These are phyloP conservation scores for Oligia latruncula DNA, from an alignment of 2,888 invertebrate species.

Conservation along the genomic window DNA sequence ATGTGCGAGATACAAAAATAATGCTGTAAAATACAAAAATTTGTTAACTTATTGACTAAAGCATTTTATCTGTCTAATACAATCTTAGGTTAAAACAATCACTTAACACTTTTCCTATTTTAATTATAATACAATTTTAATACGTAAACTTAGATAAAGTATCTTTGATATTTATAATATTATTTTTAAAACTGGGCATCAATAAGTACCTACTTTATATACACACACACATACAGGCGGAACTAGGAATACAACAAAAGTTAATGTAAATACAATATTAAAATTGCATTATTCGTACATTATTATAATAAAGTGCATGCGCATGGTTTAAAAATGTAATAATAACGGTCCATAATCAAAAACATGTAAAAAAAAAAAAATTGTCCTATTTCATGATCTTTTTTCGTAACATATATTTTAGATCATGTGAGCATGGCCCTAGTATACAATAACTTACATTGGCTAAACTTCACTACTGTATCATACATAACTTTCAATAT, in stretches of 20 bases:
- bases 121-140: constrained; percentile 72
- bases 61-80: not conserved
- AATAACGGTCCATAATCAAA: constrained; percentile 2
- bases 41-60: constrained; percentile 19
- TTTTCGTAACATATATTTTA: constrained; percentile 37
- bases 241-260: not conserved
- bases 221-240: no score
- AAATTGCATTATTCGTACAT: constrained; percentile 57
- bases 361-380: not conserved
- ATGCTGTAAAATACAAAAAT: not conserved
- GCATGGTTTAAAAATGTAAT: constrained; percentile 1
- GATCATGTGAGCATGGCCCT: constrained; percentile 11
- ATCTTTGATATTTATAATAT: not conserved
- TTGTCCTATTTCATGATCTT: constrained; percentile 8
- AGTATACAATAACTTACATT: not conserved
- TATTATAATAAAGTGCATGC: constrained; percentile 28
- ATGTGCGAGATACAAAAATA: not conserved
- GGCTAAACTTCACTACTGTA: not conserved
- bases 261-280: constrained; percentile 24
- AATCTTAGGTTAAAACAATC: constrained; percentile 29
- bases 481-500: not conserved
- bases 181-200: not conserved
- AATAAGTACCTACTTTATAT: not conserved
- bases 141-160: constrained; percentile 38
- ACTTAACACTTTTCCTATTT: constrained; percentile 73